Percentiles rank a stretch among this genome's conserved stretches.
Evolutionary conservation across 2,888 invertebrate species (phyloP).

Genomic region (Pyrgus malvae): DNA sequence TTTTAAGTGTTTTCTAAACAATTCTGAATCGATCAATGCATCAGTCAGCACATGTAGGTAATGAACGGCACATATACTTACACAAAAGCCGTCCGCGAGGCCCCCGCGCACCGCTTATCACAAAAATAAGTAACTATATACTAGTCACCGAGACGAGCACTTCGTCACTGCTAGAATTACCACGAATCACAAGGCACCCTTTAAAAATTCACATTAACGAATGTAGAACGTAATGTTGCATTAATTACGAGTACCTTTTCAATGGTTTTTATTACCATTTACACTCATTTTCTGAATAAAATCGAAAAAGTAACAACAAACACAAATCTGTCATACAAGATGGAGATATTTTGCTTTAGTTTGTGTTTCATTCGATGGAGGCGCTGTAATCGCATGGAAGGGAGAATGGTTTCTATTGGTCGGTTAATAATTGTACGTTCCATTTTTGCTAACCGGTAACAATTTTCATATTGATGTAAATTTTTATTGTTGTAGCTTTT

Average conservation of each 20-base stretch:
- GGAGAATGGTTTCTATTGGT: conserved; percentile 59
- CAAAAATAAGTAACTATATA: conserved; percentile 82
- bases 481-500: no score
- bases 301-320: conserved; percentile 78
- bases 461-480: not conserved
- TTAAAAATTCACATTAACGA: conserved; percentile 42
- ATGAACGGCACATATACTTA: conserved; percentile 65
- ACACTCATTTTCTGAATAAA: conserved; percentile 61
- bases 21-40: conserved; percentile 60
- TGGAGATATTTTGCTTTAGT: conserved; percentile 83
- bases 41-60: conserved; percentile 50
- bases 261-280: conserved; percentile 57
- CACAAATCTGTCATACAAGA: conserved; percentile 85
- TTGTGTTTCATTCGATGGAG: conserved; percentile 67
- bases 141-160: conserved; percentile 74
- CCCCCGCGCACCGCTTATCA: conserved; percentile 80
- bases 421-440: conserved; percentile 39
- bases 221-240: conserved; percentile 40
- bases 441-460: conserved; percentile 3
- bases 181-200: conserved; percentile 47
- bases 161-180: conserved; percentile 74
- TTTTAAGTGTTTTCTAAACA: conserved; percentile 66
- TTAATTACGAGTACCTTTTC: conserved; percentile 45
- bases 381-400: conserved; percentile 66
- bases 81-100: conserved; percentile 72